These are phyloP conservation scores for Pseudocheirus occidentalis DNA, from an alignment of 2,797 vertebrate genomes.

Conservation along the genomic window DNA sequence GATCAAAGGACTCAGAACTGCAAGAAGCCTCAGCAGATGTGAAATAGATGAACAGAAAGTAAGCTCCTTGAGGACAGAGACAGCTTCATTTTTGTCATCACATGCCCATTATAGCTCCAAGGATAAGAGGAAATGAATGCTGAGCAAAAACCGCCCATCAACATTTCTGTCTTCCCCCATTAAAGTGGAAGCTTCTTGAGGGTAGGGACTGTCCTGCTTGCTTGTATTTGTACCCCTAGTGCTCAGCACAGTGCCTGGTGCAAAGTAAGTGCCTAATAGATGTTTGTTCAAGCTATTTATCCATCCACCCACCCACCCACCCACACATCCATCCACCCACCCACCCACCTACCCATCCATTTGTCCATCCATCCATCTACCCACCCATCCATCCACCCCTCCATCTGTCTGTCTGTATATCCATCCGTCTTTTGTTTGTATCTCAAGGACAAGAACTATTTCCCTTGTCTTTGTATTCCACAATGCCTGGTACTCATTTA, in stretches of 20 bases:
- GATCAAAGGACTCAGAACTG: background rate
- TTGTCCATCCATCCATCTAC: too few species aligned
- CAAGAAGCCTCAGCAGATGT: background rate
- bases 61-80: background rate
- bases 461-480: background rate
- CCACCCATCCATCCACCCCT: background rate
- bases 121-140: background rate
- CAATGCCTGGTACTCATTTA: background rate
- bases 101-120: background rate
- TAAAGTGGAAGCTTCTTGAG: background rate
- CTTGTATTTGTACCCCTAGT: background rate
- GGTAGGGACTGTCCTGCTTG: background rate
- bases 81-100: background rate
- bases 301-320: background rate
- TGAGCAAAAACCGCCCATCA: background rate
- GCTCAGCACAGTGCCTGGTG: background rate
- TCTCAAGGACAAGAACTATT: background rate
- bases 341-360: background rate
- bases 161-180: background rate
- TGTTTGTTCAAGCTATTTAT: background rate
- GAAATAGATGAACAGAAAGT: background rate
- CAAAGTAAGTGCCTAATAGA: background rate
- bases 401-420: too few species aligned
- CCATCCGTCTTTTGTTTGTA: background rate
- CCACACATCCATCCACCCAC: background rate